These are phyloP conservation scores for Bos indicus DNA, from an alignment of 2,113 vertebrate species.

Conservation along the genomic window DNA sequence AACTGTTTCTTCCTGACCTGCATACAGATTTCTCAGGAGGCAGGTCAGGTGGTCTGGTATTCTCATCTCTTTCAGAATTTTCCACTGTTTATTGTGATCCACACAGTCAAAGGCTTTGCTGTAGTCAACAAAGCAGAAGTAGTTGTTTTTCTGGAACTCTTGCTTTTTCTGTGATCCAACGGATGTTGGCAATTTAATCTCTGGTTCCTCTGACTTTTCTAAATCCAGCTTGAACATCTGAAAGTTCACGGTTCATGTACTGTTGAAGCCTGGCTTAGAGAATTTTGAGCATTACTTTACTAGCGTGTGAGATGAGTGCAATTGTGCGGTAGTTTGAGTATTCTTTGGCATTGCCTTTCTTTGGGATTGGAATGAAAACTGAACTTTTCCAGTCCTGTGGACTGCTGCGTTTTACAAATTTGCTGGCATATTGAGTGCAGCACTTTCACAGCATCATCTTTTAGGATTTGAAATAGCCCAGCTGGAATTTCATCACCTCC, in stretches of 20 bases:
- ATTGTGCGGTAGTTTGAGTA: neutral
- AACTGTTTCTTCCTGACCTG: neutral
- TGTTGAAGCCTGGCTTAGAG: neutral
- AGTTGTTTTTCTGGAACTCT: neutral
- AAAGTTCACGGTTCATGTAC: neutral
- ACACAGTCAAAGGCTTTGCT: neutral
- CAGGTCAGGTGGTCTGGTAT: neutral
- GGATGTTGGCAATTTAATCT: neutral
- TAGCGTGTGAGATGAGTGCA: neutral
- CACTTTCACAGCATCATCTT: neutral
- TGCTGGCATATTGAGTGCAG: neutral
- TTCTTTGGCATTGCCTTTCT: neutral
- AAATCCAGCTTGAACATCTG: neutral
- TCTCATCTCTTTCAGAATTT: neutral
- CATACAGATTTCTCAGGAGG: neutral
- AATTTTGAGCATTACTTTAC: neutral
- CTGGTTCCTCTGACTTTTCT: neutral
- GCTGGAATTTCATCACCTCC: neutral
- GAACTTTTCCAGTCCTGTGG: neutral
- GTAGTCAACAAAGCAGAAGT: neutral
- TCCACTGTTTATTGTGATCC: neutral
- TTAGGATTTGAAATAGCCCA: neutral
- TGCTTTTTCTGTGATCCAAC: neutral
- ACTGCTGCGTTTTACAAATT: neutral
- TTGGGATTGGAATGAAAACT: neutral